Evolutionary conservation across 2,888 invertebrate genomes (phyloP), one percentile per base, ranked within the genome.

Genomic region (Quadriops clusia): DNA sequence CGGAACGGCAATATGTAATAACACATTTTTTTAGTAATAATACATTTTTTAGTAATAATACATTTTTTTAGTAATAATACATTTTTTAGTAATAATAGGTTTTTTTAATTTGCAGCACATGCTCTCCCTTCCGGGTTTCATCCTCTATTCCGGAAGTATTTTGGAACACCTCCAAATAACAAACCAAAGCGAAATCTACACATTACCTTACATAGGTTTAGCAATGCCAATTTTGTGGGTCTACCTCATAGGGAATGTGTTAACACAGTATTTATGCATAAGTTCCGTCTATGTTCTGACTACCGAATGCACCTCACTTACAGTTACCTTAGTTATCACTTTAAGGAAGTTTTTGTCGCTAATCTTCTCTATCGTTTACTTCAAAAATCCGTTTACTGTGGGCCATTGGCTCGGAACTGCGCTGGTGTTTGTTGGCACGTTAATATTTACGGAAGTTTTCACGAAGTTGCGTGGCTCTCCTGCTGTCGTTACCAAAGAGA

Each of bases 251-350:
- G 74, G 82, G 14, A 93, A 93, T 57, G 77, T 86, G 4, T 44
- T 87, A 3, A 89, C 93, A 1, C 94, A 95, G 72, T 95, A 76
- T 53, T 54, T 94, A 37, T 98, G 97, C 57, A 95, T 97, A 38
- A 82, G 87, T 54, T 85, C 90, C 5, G 97, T 98, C 2, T 98
- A 93, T 52, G 75, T 84, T 16, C 64, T 97, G 50, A 95, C 94
- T 2, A 85, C 95, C 0, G 91, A 93, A 59, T 93, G 91, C 53
- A 74, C 87, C 1, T 93, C 95, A 0, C 61, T 98, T 23, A 90
- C 91, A 1, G 94, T 98, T 2, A 97, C 95, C 0, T 65, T 98
- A 43, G 90, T 98, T 1, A 83, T 98, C 16, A 98, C 98, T 0
- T 61, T 97, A 31, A 70, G 98, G 28, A 98, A 98, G 63, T 98